These are phyloP conservation scores for Pempheris klunzingeri DNA, from an alignment of 2,797 vertebrate species.

Conservation along the genomic window DNA sequence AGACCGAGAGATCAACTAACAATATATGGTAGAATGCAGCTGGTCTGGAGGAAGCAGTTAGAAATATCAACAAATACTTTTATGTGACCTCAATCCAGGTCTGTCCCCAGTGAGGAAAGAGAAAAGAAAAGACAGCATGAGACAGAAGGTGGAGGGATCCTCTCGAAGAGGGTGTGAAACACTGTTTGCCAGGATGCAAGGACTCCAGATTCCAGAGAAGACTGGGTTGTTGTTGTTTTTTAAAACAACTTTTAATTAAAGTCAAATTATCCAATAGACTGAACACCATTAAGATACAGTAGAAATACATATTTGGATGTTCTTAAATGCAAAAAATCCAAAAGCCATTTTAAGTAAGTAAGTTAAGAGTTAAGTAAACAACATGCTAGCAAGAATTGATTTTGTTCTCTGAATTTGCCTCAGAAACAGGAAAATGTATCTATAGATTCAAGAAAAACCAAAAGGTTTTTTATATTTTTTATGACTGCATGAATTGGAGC, in stretches of 20 bases:
- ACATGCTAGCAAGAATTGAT: background rate
- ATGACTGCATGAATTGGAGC: slow-evolving; percentile 6
- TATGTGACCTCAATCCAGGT: background rate
- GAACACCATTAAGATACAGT: background rate
- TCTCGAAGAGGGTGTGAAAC: slow-evolving; percentile 18
- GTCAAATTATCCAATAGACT: slow-evolving; percentile 31
- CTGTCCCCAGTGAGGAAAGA: background rate
- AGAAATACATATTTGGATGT: background rate
- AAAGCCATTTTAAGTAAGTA: background rate
- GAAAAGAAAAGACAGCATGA: background rate
- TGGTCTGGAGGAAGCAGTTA: background rate
- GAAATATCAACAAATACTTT: background rate
- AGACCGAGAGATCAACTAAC: background rate
- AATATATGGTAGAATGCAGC: background rate
- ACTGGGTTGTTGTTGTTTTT: too few species aligned
- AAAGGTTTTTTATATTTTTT: too few species aligned
- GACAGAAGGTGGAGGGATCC: slow-evolving; percentile 37
- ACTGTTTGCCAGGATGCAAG: background rate
- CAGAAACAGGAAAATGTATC: background rate
- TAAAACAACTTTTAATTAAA: slow-evolving; percentile 76
- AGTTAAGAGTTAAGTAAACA: background rate
- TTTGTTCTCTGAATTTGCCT: background rate
- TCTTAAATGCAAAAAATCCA: background rate
- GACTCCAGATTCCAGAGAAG: slow-evolving; percentile 17
- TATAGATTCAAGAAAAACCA: background rate